These are phyloP conservation scores for Poeciliopsis presidionis DNA, from an alignment of 2,797 vertebrate species.

Conservation along the genomic window DNA sequence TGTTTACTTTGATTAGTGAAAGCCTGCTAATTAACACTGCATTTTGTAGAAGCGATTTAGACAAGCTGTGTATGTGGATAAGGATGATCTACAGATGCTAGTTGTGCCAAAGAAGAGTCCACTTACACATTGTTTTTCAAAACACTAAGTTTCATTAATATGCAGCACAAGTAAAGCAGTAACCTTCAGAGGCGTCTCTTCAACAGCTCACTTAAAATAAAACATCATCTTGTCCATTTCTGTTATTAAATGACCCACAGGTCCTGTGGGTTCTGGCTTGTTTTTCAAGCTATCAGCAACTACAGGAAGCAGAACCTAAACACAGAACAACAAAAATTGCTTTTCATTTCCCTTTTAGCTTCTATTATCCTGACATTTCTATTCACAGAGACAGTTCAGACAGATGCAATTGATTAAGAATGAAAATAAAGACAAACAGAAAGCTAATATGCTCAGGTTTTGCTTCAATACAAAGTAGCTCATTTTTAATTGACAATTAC, in stretches of 20 bases:
- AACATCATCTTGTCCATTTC: neutral
- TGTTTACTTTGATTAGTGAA: neutral
- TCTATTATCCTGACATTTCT: neutral
- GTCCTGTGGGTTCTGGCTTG: neutral
- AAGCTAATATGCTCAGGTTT: neutral
- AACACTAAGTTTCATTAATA: neutral
- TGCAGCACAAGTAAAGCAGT: neutral
- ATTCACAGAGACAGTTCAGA: neutral
- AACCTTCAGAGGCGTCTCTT: neutral
- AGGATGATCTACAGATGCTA: neutral
- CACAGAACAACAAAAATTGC: neutral
- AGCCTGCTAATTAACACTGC: neutral
- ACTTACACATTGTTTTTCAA: neutral
- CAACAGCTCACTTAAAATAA: neutral
- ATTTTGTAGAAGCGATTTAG: neutral
- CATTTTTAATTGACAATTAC: neutral
- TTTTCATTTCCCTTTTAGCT: neutral
- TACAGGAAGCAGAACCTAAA: neutral
- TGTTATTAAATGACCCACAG: slow-evolving; percentile 2
- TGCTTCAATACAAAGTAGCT: neutral
- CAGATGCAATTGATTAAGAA: neutral
- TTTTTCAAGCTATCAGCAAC: neutral
- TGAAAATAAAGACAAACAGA: neutral
- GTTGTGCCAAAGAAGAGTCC: neutral
- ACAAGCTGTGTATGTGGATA: neutral